Base-by-base conservation (phyloP, 2,797 vertebrate genomes). In the Saxicola maurus region DNA sequence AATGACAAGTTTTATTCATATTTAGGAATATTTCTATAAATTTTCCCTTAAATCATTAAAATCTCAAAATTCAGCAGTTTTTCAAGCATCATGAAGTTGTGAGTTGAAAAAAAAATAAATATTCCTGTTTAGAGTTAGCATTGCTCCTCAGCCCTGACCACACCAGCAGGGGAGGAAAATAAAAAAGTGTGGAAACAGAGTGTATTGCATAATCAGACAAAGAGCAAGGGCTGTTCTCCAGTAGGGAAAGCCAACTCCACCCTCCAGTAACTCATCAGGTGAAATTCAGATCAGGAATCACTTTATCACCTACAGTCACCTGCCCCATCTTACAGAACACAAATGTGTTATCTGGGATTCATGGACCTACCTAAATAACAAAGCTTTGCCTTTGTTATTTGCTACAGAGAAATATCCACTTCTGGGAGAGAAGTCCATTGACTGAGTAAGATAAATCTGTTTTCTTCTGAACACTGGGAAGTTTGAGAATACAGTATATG, bases 351-450 rank as follows among this genome's bases (percentile, higher is more conserved):
- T 4, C 45, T 16, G 9, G 28, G 9, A 89, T 87, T 62, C 59
- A 78, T 9, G 8, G 69, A n/a, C 3, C 45, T 72, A 99, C 99
- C 99, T 98, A 95, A 97, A 99, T 33, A 99, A 95, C 48, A 98
- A 96, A 65, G 98, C 99, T 75, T 97, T 97, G 85, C 98, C 99
- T 94, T 98, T 98, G 95, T 98, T 98, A 91, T 98, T 99, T 48
- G 97, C 98, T 94, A 99, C 86, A 33, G 98, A 98, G 97, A 99
- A 98, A 96, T 98, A 99, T 33, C 98, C 99, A 61, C 98, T 98
- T 96, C 98, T 96, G 2, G 99, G 99, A 20, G 99, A 99, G 96
- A 99, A 99, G 95, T 98, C 98, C 89, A 99, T 94, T 68, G 98
- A 97, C 6, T 96, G 96, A 37, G 97, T 55, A 10, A 97, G 96